Percentiles rank a stretch among this genome's conserved stretches.
Evolutionary conservation across 1,140 invertebrate species (phyloP).

Genomic region (Brachionus sp.): DNA sequence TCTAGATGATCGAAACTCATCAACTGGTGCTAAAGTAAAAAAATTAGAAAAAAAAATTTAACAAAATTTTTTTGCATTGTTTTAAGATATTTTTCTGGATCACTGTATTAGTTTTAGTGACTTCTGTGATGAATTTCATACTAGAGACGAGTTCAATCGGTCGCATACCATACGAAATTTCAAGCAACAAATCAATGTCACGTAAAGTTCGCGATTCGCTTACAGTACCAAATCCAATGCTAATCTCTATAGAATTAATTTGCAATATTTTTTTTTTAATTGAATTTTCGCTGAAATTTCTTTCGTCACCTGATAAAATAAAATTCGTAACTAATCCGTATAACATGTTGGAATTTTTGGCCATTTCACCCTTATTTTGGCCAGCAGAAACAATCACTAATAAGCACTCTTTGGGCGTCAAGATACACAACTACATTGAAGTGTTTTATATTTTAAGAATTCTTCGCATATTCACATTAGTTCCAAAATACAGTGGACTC

Average conservation of each 20-base stretch:
- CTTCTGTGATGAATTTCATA: conserved; percentile 19
- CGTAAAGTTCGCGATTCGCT: neutral
- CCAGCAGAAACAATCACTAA: neutral
- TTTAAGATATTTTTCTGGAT: conserved; percentile 7
- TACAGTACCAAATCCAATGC: conserved; percentile 25
- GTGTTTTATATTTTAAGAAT: conserved; percentile 53
- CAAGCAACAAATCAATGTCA: conserved; percentile 3
- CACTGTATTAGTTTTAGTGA: conserved; percentile 11
- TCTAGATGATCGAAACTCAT: conserved; percentile 37
- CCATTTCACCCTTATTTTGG: neutral
- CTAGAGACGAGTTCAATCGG: conserved; percentile 8
- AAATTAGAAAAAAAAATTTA: neutral
- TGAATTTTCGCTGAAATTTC: conserved; percentile 51
- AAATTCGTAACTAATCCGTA: conserved; percentile 59
- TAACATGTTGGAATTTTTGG: conserved; percentile 61
- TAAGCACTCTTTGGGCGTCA: conserved; percentile 25
- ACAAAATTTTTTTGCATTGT: neutral
- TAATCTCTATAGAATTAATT: neutral
- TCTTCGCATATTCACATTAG: conserved; percentile 55
- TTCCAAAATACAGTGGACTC: conserved; percentile 54
- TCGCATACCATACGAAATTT: conserved; percentile 24
- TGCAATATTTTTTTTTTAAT: conserved; percentile 39
- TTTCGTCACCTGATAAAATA: conserved; percentile 58
- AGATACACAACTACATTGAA: conserved; percentile 50
- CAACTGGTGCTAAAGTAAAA: neutral